Percentiles rank a stretch among this genome's conserved stretches.
Conservation (phyloP, 1,140 invertebrate genomes). For the Trypoxylus dichotomus region DNA sequence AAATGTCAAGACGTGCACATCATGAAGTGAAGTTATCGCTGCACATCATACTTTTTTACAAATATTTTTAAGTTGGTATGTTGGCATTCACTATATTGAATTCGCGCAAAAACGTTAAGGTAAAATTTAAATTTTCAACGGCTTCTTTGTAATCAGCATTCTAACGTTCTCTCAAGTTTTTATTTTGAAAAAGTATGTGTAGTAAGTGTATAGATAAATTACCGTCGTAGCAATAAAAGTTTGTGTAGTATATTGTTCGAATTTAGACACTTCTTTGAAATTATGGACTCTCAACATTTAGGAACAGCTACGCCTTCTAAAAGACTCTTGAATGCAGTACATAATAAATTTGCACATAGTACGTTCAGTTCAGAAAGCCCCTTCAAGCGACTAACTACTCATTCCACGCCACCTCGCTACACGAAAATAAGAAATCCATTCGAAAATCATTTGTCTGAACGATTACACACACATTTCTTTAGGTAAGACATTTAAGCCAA, state of each 20-base stretch:
- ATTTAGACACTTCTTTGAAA: neutral
- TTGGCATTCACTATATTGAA: neutral
- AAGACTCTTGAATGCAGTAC: conserved; percentile 17
- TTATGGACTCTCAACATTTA: conserved; percentile 26
- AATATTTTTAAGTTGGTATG: neutral
- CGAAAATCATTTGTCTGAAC: conserved; percentile 45
- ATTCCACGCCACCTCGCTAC: conserved; percentile 45
- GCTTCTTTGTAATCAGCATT: neutral
- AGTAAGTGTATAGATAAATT: neutral
- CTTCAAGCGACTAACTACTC: conserved; percentile 40
- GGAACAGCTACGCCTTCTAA: conserved; percentile 20
- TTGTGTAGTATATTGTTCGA: neutral
- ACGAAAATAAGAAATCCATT: conserved; percentile 49
- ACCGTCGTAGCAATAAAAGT: neutral
- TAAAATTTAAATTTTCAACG: conserved; percentile 26
- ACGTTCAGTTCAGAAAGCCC: conserved; percentile 39
- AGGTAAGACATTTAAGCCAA: conserved; percentile 41
- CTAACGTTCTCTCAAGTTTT: neutral
- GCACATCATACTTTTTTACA: too few relatives aligned
- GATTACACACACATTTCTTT: conserved; percentile 47
- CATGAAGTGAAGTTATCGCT: too few relatives aligned
- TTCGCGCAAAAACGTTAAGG: conserved; percentile 25
- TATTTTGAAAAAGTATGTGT: neutral
- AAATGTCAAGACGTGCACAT: too few relatives aligned
- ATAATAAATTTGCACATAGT: conserved; percentile 25